Evolutionary conservation across 2,888 invertebrate genomes (phyloP).

Genomic region (Mesodorylaimus sp.): DNA sequence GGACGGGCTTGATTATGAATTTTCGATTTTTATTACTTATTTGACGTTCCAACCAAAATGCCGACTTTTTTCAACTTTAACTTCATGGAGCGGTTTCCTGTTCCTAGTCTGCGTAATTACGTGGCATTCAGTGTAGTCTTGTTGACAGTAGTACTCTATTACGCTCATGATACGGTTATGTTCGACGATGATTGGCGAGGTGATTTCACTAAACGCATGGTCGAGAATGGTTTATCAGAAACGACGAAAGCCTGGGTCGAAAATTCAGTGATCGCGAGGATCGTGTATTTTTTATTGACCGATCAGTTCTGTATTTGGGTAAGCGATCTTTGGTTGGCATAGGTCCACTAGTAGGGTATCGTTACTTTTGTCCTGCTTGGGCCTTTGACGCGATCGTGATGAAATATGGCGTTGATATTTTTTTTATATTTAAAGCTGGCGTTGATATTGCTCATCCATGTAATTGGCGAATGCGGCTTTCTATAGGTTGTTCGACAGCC

Average conservation of each 20-base stretch:
- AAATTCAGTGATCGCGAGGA: neutral
- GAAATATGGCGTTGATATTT: too few species aligned
- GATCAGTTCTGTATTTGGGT: conserved; percentile 11
- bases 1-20: too few species aligned
- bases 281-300: conserved; percentile 7
- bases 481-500: too few species aligned
- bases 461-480: too few species aligned
- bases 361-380: too few species aligned
- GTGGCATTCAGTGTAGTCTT: conserved; percentile 5
- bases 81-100: conserved; percentile 8
- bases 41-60: too few species aligned
- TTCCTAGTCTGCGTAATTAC: conserved; percentile 9
- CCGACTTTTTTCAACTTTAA: conserved; percentile 1
- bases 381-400: too few species aligned
- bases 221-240: conserved; percentile 2
- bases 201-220: conserved; percentile 2
- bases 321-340: neutral
- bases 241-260: conserved; percentile 5
- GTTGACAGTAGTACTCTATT: conserved; percentile 1
- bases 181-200: conserved; percentile 4
- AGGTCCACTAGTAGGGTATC: too few species aligned
- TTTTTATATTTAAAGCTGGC: neutral
- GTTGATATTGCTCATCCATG: too few species aligned
- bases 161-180: conserved; percentile 2
- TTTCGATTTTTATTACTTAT: too few species aligned